These are phyloP conservation scores for Nudaria mundana DNA, from an alignment of 2,888 invertebrate species.

Conservation along the genomic window DNA sequence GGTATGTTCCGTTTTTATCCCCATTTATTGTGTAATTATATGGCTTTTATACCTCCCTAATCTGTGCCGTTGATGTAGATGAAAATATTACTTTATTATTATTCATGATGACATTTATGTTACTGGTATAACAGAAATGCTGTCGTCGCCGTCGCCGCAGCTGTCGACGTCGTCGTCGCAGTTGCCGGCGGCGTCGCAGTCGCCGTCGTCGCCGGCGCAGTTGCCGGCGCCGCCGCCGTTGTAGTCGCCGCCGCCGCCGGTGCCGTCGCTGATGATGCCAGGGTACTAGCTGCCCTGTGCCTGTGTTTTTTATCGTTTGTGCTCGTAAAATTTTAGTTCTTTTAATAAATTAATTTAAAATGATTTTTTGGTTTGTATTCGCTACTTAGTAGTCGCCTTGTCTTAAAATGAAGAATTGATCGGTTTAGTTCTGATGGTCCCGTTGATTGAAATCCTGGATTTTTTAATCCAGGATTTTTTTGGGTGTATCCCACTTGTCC, in stretches of 20 bases:
- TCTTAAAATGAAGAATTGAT: too few species aligned
- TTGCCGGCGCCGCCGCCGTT: conserved; percentile 6
- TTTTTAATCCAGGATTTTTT: too few species aligned
- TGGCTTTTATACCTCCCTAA: background rate
- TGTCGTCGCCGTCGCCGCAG: conserved; percentile 28
- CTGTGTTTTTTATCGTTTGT: background rate
- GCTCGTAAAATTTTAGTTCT: conserved; percentile 3
- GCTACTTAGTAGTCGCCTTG: too few species aligned
- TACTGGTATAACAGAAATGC: too few species aligned
- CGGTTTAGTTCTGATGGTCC: too few species aligned
- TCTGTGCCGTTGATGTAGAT: background rate
- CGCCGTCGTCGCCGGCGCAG: conserved; percentile 29
- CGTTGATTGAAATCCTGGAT: too few species aligned
- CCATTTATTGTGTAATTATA: background rate
- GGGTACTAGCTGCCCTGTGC: background rate
- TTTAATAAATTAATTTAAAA: background rate
- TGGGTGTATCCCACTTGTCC: too few species aligned
- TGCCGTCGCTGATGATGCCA: background rate
- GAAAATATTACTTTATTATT: too few species aligned
- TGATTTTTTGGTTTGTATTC: background rate
- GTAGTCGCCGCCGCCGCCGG: conserved; percentile 5
- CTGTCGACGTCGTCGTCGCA: conserved; percentile 27
- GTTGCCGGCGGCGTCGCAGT: conserved; percentile 24
- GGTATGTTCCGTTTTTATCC: background rate
- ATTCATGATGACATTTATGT: too few species aligned